phyloP scores from a whole-genome alignment of 2,888 invertebrate genomes.

The Apodemia hepburni region DNA sequence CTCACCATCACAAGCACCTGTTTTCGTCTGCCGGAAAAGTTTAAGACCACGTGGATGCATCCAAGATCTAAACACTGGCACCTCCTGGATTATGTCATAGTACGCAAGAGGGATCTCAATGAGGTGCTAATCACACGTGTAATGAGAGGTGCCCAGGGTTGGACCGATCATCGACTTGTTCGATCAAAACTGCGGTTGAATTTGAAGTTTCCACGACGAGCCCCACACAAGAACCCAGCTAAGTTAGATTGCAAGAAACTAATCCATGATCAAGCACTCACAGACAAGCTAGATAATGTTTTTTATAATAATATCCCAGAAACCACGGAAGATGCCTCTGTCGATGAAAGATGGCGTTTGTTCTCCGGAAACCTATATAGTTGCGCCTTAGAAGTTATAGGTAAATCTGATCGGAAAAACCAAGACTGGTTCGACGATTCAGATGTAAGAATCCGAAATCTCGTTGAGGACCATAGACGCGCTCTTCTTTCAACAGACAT shows the following conservation, averaged over 20 bases:
- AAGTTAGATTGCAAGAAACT: slow-evolving; percentile 4
- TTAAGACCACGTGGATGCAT: slow-evolving; percentile 32
- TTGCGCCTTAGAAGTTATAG: no score
- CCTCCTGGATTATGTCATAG: slow-evolving; percentile 30
- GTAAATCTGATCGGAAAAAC: no score
- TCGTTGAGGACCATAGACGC: no score
- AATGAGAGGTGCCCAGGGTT: slow-evolving; percentile 23
- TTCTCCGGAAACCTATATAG: no score
- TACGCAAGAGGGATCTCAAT: slow-evolving; percentile 20
- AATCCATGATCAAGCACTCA: not conserved
- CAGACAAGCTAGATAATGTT: not conserved
- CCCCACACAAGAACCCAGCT: slow-evolving; percentile 21
- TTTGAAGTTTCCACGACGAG: slow-evolving; percentile 21
- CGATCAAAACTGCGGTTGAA: slow-evolving; percentile 24
- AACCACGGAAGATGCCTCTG: not conserved
- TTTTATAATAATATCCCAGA: not conserved
- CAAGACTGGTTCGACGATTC: no score
- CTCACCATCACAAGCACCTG: not conserved
- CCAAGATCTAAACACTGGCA: slow-evolving; percentile 35
- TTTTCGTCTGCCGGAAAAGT: slow-evolving; percentile 27
- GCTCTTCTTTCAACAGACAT: not conserved
- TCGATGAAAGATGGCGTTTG: no score
- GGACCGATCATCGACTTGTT: slow-evolving; percentile 29
- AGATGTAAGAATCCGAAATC: no score
- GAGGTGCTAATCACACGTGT: slow-evolving; percentile 23